These are phyloP conservation scores for Amphipoea lucens DNA, from an alignment of 2,888 invertebrate species.

Conservation along the genomic window DNA sequence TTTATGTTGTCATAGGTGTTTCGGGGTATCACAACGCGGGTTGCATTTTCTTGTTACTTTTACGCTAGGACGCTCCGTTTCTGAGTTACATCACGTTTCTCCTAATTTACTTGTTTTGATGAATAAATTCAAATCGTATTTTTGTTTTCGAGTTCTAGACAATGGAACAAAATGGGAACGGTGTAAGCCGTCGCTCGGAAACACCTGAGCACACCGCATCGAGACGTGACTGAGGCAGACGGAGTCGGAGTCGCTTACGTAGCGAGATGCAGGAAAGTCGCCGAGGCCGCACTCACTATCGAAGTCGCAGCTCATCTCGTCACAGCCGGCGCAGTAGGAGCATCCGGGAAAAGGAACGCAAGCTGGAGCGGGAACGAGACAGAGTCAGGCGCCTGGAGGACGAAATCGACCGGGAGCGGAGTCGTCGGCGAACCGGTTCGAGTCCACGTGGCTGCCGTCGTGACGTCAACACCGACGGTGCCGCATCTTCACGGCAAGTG, in stretches of 20 bases:
- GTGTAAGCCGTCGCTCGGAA: not conserved
- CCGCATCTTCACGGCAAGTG: not conserved
- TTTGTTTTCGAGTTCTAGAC: not conserved
- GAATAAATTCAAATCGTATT: not conserved
- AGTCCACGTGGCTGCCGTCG: not conserved
- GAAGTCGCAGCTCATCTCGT: not conserved
- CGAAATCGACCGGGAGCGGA: conserved; percentile 13
- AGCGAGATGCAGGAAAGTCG: too few species aligned
- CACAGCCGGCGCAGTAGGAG: too few species aligned
- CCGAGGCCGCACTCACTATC: not conserved
- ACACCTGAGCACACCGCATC: not conserved
- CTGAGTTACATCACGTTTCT: not conserved
- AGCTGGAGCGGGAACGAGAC: not conserved
- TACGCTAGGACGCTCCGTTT: too few species aligned
- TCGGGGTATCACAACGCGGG: too few species aligned
- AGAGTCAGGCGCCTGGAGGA: conserved; percentile 2
- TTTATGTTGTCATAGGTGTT: too few species aligned
- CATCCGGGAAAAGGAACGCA: not conserved
- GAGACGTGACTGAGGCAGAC: not conserved
- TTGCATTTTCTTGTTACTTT: too few species aligned
- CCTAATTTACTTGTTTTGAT: not conserved
- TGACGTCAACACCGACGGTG: too few species aligned
- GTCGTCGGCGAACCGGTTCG: not conserved
- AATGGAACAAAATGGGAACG: not conserved
- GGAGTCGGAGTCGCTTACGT: conserved; percentile 1